These are phyloP conservation scores for Tetramorium alpestre DNA, from an alignment of 1,140 invertebrate species.

Conservation along the genomic window DNA sequence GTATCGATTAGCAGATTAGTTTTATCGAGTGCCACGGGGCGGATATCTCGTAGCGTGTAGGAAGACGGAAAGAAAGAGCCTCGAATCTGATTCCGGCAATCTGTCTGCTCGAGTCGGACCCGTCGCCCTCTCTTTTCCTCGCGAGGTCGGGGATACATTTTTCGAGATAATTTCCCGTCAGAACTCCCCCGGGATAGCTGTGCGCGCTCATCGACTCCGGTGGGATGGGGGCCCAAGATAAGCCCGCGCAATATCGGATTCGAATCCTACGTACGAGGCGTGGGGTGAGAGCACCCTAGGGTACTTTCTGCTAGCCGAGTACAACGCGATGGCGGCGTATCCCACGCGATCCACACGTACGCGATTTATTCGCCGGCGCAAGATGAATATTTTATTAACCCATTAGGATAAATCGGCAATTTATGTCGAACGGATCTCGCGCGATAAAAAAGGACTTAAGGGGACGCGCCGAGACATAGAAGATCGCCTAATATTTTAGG, in stretches of 20 bases:
- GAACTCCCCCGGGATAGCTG: slow-evolving; percentile 64
- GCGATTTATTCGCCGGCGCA: slow-evolving; percentile 61
- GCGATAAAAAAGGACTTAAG: slow-evolving; percentile 46
- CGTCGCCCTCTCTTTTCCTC: neutral
- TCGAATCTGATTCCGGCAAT: slow-evolving; percentile 68
- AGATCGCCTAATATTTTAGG: slow-evolving; percentile 17
- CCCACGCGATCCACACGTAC: slow-evolving; percentile 20
- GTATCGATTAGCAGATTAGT: slow-evolving; percentile 51
- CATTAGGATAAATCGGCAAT: slow-evolving; percentile 68
- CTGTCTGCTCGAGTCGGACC: slow-evolving; percentile 69
- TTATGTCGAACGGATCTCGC: slow-evolving; percentile 55
- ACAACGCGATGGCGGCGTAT: slow-evolving; percentile 21
- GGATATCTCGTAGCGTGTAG: neutral
- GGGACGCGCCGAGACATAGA: neutral
- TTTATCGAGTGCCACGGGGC: slow-evolving; percentile 45
- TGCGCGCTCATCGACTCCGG: slow-evolving; percentile 44
- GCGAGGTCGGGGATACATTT: slow-evolving; percentile 74
- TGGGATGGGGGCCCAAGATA: slow-evolving; percentile 55
- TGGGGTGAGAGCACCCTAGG: slow-evolving; percentile 43
- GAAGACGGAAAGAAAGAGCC: slow-evolving; percentile 14
- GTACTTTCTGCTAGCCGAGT: slow-evolving; percentile 31
- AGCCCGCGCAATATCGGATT: slow-evolving; percentile 63
- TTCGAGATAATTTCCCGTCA: slow-evolving; percentile 80
- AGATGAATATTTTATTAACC: slow-evolving; percentile 73
- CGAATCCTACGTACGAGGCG: slow-evolving; percentile 56